These are phyloP conservation scores for Myopa testacea DNA, from an alignment of 2,888 invertebrate species.

Conservation along the genomic window DNA sequence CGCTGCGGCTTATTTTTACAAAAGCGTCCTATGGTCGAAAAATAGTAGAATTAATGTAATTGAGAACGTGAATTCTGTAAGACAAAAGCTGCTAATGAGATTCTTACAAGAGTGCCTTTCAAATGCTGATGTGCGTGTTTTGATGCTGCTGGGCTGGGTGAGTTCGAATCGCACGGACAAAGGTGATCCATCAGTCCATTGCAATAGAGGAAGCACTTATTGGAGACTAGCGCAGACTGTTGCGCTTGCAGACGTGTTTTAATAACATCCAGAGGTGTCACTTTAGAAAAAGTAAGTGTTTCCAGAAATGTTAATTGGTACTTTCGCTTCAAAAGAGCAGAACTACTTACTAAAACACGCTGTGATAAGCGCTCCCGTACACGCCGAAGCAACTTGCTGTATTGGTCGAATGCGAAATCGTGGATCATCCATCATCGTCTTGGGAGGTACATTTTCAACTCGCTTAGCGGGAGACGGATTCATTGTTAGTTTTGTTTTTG, in stretches of 20 bases:
- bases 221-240: constrained; percentile 82
- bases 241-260: constrained; percentile 98
- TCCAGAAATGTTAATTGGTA: not conserved
- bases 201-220: constrained; percentile 94
- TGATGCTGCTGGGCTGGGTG: constrained; percentile 50
- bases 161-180: constrained; percentile 79
- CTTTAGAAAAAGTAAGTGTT: constrained; percentile 69
- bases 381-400: constrained; percentile 67
- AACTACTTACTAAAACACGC: constrained; percentile 82
- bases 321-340: not conserved
- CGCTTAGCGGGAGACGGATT: not conserved
- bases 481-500: not conserved
- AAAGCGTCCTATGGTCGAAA: constrained; percentile 85
- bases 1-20: constrained; percentile 87
- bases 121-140: constrained; percentile 72
- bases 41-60: not conserved
- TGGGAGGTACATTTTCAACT: not conserved
- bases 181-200: constrained; percentile 99
- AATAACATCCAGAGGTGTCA: constrained; percentile 99
- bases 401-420: constrained; percentile 73
- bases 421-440: constrained; percentile 74
- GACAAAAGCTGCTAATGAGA: not conserved
- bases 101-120: constrained; percentile 78
- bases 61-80: not conserved
- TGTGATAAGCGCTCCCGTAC: constrained; percentile 88